Evolutionary conservation across 2,113 vertebrate species (phyloP).

Genomic region (Chaenogobius annularis): DNA sequence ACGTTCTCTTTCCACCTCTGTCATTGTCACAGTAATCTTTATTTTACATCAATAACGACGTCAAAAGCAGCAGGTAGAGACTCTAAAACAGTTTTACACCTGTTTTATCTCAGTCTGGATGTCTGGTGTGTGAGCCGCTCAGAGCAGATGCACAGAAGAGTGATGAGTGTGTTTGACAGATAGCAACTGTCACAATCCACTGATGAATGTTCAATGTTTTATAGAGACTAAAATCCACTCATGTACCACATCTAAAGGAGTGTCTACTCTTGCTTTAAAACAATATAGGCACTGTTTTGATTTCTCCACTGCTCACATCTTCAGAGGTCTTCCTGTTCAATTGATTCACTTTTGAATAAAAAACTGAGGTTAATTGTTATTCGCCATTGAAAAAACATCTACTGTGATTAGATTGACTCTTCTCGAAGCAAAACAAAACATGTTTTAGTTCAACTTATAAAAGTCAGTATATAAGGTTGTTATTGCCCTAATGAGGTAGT

Average conservation of each 20-base stretch:
- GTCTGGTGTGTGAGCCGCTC: neutral
- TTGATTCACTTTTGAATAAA: neutral
- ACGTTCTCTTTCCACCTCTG: neutral
- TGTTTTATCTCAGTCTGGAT: conserved; percentile 11
- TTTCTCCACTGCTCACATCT: conserved; percentile 22
- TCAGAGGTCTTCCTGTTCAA: conserved; percentile 14
- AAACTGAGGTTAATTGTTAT: too few species aligned
- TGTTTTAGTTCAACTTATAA: too few species aligned
- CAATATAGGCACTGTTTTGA: conserved; percentile 18
- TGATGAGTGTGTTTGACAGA: conserved; percentile 27
- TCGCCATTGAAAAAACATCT: too few species aligned
- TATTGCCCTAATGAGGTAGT: too few species aligned
- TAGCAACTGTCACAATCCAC: conserved; percentile 38
- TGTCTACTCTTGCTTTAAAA: conserved; percentile 4
- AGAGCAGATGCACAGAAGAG: neutral
- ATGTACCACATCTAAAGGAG: conserved; percentile 6
- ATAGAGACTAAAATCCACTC: conserved; percentile 3
- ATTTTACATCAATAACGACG: neutral
- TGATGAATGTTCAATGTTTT: conserved; percentile 17
- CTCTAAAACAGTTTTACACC: conserved; percentile 6
- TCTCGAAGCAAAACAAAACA: too few species aligned
- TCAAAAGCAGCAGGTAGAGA: conserved; percentile 24
- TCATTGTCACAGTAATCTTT: conserved; percentile 12
- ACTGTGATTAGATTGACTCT: too few species aligned
- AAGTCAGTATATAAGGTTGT: too few species aligned